A percentile compares a stretch with the other conserved stretches of the same genome.
These are phyloP conservation scores for Engraulis encrasicolus DNA, from an alignment of 2,113 vertebrate genomes.

Conservation along the genomic window DNA sequence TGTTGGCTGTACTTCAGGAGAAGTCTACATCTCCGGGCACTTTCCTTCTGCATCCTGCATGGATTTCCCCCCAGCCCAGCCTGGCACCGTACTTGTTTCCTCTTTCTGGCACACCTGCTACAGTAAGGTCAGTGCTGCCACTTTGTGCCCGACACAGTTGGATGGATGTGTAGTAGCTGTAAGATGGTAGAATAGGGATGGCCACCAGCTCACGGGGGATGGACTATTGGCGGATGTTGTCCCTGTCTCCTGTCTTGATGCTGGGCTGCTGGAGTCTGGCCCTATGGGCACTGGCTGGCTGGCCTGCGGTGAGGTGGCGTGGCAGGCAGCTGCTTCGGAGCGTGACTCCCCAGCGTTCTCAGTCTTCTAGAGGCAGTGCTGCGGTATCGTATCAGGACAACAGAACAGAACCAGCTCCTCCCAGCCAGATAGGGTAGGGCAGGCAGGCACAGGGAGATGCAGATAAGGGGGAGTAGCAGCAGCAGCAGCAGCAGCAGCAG, in stretches of 20 bases:
- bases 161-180: background rate
- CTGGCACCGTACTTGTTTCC: background rate
- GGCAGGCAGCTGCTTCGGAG: background rate
- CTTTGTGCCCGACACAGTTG: conserved; percentile 32
- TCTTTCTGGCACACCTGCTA: background rate
- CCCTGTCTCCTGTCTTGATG: background rate
- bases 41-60: background rate
- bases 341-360: background rate
- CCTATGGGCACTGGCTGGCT: background rate
- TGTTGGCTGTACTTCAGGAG: background rate
- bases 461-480: conserved; percentile 51
- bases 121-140: conserved; percentile 8
- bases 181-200: background rate
- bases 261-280: background rate
- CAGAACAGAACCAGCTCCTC: conserved; percentile 14
- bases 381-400: background rate
- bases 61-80: no score
- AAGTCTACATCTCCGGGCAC: background rate
- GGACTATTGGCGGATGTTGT: background rate
- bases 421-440: conserved; percentile 51
- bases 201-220: background rate
- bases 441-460: conserved; percentile 58
- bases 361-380: background rate
- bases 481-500: conserved; percentile 12
- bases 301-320: background rate